Base-by-base conservation (phyloP, 2,888 invertebrate species). In the Xiphydria camelus region DNA sequence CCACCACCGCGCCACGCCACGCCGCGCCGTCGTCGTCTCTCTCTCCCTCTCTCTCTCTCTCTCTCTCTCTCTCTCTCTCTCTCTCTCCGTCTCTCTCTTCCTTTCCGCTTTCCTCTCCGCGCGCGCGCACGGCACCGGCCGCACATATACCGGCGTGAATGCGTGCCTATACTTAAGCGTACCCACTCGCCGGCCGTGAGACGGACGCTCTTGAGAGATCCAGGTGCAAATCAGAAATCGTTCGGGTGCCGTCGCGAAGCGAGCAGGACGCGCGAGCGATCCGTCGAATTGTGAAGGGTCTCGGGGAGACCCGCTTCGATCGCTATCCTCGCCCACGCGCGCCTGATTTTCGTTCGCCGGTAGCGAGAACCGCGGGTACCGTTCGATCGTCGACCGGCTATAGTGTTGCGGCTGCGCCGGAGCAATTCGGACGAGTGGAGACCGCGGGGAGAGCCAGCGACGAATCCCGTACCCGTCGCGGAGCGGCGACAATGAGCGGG, bases 151-250 rank as follows among this genome's bases (percentile, higher is more conserved):
- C 45, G 42, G 47, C 45, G 51, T 57, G 52, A 47, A 41, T 48
- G 49, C 47, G 50, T 47, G 49, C 45, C 45, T 50, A 35, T 48
- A 50, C 51, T 53, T 49, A 51, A 53, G 49, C 49, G 55, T 53
- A 53, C 53, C 49, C 45, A 52, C 46, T 45, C 41, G 47, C 29
- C 48, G 45, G 31, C 34, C 31, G 48, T 32, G 25, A 10, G 26
- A 40, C 47, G 35, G 45, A 35, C 44, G 33, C 37, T 44, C 29
- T 41, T 47, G 40, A 39, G 38, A 38, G 45, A 47, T 47, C 57
- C 62, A 61, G 64, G 62, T 64, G 64, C 60, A 61, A 64, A 64
- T 59, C 61, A 49, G 51, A 40, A 35, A 40, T 50, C 44, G 46
- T 37, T 48, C 34, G 25, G 44, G 37, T 47, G 26, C 25, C 39